Evolutionary conservation across 2,113 vertebrate species (phyloP), one percentile per base, ranked within the genome.

Genomic region (Nesogale talazaci): DNA sequence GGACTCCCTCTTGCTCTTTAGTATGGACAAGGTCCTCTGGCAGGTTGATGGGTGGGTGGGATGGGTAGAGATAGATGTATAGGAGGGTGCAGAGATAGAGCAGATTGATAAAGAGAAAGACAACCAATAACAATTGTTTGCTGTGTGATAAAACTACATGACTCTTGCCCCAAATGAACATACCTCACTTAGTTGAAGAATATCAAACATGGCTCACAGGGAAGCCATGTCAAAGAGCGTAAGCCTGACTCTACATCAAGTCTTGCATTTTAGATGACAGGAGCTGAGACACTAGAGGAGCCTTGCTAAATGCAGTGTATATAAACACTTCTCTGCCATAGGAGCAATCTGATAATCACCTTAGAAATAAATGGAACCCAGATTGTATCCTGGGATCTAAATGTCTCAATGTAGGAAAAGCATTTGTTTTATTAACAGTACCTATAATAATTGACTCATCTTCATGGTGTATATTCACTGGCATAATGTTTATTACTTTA

Each of bases 131-230:
- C 40, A 89, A 23, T 17, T n/a, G 23, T 89, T 36, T 17, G 1
- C 65, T 83, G 0, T 63, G 6, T 86, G 19, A 75, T 92, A 74
- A 83, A 93, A 22, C 42, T 81, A 74, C 12, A 6, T 52, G 38
- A 17, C 65, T 95, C 61, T 85, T 93, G 22, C 40, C 23, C 12
- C 1, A 23, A 77, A 96, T 59, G 27, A 86, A 11, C 10, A 61
- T 65, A 83, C 56, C 36, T 34, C n/a, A 34, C 61, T 93, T 90
- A 87, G 23, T 74, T 52, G 69, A 89, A 92, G 72, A 94, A 15
- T 77, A 27, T 19, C 25, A 4, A 42, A 6, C 82, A n/a, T 29
- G 1, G 7, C 85, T 36, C 88, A 27, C 42, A 80, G 31, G 92
- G 69, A 81, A 70, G 65, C 34, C 36, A 40, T 90, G 87, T n/a